phyloP scores from a whole-genome alignment of 1,140 invertebrate species.

The Elymnias hypermnestra region DNA sequence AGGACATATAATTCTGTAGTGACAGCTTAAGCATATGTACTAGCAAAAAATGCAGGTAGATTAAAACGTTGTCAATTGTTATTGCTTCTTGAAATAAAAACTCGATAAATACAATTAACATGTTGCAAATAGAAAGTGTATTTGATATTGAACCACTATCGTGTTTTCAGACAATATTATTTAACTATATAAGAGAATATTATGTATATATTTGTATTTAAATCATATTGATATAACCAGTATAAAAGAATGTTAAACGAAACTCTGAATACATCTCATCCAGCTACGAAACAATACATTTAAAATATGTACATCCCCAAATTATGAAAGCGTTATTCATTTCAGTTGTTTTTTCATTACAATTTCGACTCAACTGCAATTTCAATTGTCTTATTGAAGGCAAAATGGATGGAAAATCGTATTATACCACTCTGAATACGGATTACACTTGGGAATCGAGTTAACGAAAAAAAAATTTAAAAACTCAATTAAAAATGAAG shows the following conservation, averaged over 20 bases:
- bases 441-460: background rate
- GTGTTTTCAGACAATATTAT: too few relatives aligned
- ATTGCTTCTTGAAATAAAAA: too few relatives aligned
- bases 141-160: too few relatives aligned
- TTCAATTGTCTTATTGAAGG: slow-evolving; percentile 1
- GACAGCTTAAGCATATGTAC: too few relatives aligned
- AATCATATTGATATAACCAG: too few relatives aligned
- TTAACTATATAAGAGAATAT: too few relatives aligned
- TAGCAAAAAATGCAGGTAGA: too few relatives aligned
- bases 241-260: background rate
- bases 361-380: background rate
- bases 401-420: slow-evolving; percentile 4
- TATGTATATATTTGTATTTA: too few relatives aligned
- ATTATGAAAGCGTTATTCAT: background rate
- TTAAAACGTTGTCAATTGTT: too few relatives aligned
- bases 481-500: background rate
- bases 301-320: background rate
- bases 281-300: background rate
- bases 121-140: too few relatives aligned
- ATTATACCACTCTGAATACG: background rate
- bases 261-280: background rate
- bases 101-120: too few relatives aligned
- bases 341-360: slow-evolving; percentile 2
- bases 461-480: background rate
- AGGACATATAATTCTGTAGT: too few relatives aligned